Percentiles rank a stretch among this genome's conserved stretches.
Conservation (phyloP, 2,888 invertebrate species). For the Thera obeliscata region DNA sequence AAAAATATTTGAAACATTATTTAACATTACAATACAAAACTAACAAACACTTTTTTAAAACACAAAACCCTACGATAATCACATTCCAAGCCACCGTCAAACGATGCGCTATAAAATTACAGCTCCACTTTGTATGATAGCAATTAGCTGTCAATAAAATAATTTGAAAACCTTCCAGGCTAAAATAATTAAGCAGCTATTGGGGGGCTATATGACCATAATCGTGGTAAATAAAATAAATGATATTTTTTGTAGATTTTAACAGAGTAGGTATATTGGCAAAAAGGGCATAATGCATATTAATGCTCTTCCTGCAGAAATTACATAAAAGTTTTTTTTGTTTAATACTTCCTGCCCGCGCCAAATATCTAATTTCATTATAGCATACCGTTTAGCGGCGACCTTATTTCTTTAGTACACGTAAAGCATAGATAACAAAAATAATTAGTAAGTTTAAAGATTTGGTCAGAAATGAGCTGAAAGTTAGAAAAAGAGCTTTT, state of each 20-base stretch:
- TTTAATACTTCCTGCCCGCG: too few species aligned
- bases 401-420: neutral
- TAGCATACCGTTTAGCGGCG: neutral
- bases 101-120: neutral
- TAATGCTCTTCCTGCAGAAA: too few species aligned
- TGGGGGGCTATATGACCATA: too few species aligned
- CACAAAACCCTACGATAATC: neutral
- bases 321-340: too few species aligned
- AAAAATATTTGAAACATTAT: slow-evolving; percentile 20
- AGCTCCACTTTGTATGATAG: too few species aligned
- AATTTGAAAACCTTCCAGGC: neutral
- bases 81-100: neutral
- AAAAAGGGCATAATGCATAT: too few species aligned
- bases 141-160: too few species aligned
- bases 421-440: slow-evolving; percentile 22
- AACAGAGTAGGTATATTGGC: too few species aligned
- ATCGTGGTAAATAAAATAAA: too few species aligned
- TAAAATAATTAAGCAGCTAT: neutral
- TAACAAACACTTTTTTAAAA: neutral
- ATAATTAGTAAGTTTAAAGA: slow-evolving; percentile 46
- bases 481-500: slow-evolving; percentile 62
- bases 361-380: too few species aligned
- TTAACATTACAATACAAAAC: neutral
- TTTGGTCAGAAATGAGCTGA: slow-evolving; percentile 60
- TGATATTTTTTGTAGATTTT: too few species aligned